These are phyloP conservation scores for Piliocolobus tephrosceles DNA, from an alignment of 2,113 vertebrate species.

Conservation along the genomic window DNA sequence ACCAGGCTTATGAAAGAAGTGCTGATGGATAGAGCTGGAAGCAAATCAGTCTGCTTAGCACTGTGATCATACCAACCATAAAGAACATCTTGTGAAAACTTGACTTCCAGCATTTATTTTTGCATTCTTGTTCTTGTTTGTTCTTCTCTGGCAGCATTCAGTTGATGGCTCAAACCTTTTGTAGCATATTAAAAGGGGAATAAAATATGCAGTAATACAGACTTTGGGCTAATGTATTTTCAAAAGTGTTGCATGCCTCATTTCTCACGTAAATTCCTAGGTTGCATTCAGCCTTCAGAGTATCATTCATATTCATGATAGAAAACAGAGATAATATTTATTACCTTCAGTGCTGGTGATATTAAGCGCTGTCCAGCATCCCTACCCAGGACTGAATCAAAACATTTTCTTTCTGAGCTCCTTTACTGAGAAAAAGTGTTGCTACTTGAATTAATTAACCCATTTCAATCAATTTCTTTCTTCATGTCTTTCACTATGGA, in stretches of 20 bases:
- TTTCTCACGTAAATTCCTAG: slow-evolving; percentile 86
- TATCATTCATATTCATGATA: slow-evolving; percentile 85
- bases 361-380: slow-evolving; percentile 68
- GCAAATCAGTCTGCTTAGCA: background rate
- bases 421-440: background rate
- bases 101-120: slow-evolving; percentile 73
- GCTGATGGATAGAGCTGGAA: background rate
- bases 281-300: slow-evolving; percentile 83
- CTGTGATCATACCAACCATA: slow-evolving; percentile 16
- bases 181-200: slow-evolving; percentile 80
- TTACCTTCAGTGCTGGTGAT: slow-evolving; percentile 71
- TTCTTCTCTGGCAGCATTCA: slow-evolving; percentile 64
- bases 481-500: background rate
- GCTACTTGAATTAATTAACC: slow-evolving; percentile 31
- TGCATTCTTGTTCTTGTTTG: slow-evolving; percentile 77
- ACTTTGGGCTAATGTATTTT: slow-evolving; percentile 84
- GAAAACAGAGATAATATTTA: slow-evolving; percentile 72
- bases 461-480: background rate
- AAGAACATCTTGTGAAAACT: slow-evolving; percentile 54
- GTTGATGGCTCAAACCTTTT: slow-evolving; percentile 71
- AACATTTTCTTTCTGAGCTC: slow-evolving; percentile 35
- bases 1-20: slow-evolving; percentile 26
- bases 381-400: slow-evolving; percentile 15
- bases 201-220: slow-evolving; percentile 82
- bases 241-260: slow-evolving; percentile 84